phyloP scores from a whole-genome alignment of 2,888 invertebrate genomes.

The Lepidochitona cinerea region DNA sequence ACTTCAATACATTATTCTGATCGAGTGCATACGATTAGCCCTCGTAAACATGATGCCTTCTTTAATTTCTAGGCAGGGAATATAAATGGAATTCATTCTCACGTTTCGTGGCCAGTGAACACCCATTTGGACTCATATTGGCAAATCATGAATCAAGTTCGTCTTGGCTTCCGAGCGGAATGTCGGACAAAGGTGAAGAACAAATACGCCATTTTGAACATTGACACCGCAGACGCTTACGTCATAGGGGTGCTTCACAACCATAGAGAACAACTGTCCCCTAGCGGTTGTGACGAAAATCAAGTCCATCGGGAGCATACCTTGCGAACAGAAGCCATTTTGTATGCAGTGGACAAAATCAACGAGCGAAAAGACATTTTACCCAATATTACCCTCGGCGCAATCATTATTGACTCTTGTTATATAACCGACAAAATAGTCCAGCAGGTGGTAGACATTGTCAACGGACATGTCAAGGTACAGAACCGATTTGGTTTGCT shows the following conservation, averaged over 20 bases:
- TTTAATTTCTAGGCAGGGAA: not conserved
- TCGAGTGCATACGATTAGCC: no score
- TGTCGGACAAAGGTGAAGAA: not conserved
- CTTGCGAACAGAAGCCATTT: not conserved
- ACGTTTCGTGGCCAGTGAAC: not conserved
- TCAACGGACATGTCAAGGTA: not conserved
- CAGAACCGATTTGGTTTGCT: not conserved
- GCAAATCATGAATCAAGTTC: not conserved
- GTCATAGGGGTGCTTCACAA: not conserved
- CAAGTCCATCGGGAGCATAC: not conserved
- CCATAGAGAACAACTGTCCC: not conserved
- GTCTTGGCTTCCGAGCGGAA: not conserved
- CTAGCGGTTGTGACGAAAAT: not conserved
- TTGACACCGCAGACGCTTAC: not conserved
- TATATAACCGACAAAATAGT: constrained; percentile 3
- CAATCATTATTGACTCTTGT: not conserved
- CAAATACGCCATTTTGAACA: not conserved
- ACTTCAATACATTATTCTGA: no score
- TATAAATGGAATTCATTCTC: not conserved
- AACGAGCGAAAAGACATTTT: not conserved
- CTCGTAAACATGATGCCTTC: no score
- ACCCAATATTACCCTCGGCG: not conserved
- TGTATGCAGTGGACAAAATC: not conserved
- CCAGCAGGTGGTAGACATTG: not conserved
- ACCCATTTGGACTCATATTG: not conserved